Evolutionary conservation across 2,113 vertebrate genomes (phyloP), one percentile per base, ranked within the genome.

Genomic region (Ranitomeya imitator): DNA sequence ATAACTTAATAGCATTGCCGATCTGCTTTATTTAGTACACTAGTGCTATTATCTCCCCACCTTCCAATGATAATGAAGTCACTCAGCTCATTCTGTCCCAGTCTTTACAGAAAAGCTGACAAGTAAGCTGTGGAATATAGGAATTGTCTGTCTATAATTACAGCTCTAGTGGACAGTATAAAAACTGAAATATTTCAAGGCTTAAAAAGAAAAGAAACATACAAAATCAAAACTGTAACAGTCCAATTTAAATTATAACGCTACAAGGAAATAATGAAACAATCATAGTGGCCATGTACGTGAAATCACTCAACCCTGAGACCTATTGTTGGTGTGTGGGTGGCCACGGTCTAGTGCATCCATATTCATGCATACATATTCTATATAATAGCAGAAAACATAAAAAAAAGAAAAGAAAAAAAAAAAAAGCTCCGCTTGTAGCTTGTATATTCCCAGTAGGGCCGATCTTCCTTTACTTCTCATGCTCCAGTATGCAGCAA

Each of bases 401-500:
- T n/a, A 52, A 45, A 45, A 45, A 45, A 45, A 45, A 5, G 3
- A 45, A 45, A 45, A 45, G 37, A 45, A 45, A 45, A 45, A 45
- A 37, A 37, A 45, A 3, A 45, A 45, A 45, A 45, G 37, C 37
- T 45, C 37, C 52, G 14, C 14, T 69, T 69, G 13, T 54, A 54
- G 63, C 63, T 54, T 54, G 61, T 69, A 23, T 69, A 52, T 52
- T 52, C 81, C 81, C 81, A 16, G 61, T 13, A 69, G 63, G 52
- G 26, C 21, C 71, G 18, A 63, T 63, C 26, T 79, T 67, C 57
- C n/a, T 52, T 86, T 73, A 65, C 57, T 18, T 86, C 74, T 65
- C 59, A 78, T 65, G 60, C 74, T 78, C n/a, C 85, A 78, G 85
- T 77, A 79, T 86, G 74, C 74, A 77, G 85, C 73, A n/a, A 86